phyloP scores from a whole-genome alignment of 1,140 invertebrate species.

The Cryptotermes secundus region DNA sequence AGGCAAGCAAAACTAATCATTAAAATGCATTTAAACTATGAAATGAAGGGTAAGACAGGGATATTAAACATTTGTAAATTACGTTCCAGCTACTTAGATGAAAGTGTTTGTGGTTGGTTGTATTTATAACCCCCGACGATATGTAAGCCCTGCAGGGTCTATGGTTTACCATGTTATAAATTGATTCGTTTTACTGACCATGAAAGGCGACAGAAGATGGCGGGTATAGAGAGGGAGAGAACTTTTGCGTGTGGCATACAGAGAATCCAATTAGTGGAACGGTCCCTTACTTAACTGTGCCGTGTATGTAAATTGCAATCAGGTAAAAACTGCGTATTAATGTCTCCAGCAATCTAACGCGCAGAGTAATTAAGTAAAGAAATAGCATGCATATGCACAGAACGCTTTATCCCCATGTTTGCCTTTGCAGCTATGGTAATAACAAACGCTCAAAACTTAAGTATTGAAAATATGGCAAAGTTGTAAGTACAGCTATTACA shows the following conservation, averaged over 20 bases:
- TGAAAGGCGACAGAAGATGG: background rate
- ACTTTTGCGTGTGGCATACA: background rate
- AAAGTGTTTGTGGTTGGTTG: background rate
- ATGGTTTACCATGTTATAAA: background rate
- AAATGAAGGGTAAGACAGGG: background rate
- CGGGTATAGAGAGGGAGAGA: background rate
- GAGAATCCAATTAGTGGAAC: background rate
- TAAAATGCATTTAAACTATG: background rate
- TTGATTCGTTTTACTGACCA: background rate
- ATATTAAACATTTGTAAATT: background rate
- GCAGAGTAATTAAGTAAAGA: background rate
- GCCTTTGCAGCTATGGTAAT: background rate
- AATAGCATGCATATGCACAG: constrained; percentile 3
- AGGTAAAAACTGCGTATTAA: constrained; percentile 10
- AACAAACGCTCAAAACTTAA: background rate
- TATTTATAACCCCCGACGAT: background rate
- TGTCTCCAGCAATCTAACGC: background rate
- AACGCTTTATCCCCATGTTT: background rate
- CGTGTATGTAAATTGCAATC: constrained; percentile 13
- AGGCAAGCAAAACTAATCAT: background rate
- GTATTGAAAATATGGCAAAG: too few species aligned
- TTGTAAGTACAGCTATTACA: too few species aligned
- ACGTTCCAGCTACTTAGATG: background rate
- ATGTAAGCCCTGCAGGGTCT: background rate
- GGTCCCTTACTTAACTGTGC: background rate